Base-by-base conservation (phyloP, 2,113 vertebrate genomes). In the Corynorhinus townsendii region DNA sequence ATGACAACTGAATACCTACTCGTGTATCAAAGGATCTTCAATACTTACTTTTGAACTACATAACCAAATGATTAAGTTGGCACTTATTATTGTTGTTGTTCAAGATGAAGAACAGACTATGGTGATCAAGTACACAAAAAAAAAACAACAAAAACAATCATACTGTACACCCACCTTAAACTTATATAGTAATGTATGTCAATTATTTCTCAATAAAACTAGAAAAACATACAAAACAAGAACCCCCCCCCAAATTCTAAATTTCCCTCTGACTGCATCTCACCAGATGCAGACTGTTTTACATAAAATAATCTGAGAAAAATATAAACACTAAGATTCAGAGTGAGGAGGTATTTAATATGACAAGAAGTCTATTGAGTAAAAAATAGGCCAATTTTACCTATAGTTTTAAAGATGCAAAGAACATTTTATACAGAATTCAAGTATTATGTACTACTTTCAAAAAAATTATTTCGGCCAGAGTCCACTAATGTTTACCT, bases 381-480 rank as follows among this genome's bases (percentile, higher is more conserved):
- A 71, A 91, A 93, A 83, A 77, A 83, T 47, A 84, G 33, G 52
- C 59, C 81, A 90, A 80, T 14, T 72, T 93, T 76, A 84, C 33
- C 64, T 72, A 86, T 10, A 90, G 11, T 45, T 79, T 88, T 88
- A 66, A 79, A 79, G 64, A 71, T 26, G 22, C 88, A 95, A 93
- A 90, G 75, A 59, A 73, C 11, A 28, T 35, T 71, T 92, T 77
- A 47, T 14, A 91, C 26, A 68, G 66, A 87, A 93, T 88, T 84
- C 30, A 59, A 26, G 56, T 59, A 59, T 59, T 59, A 73, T 79
- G 22, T 64, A 72, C 80, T 71, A 93, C 66, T 91, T 80, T 86
- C 40, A 89, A 91, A 93, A 91, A 88, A 92, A 93, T 56, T 81
- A 87, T 54, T 92, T 93, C 69, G 75, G 35, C 69, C 66, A 40